These are phyloP conservation scores for Metopia argyrocephala DNA, from an alignment of 2,888 invertebrate species.

Conservation along the genomic window DNA sequence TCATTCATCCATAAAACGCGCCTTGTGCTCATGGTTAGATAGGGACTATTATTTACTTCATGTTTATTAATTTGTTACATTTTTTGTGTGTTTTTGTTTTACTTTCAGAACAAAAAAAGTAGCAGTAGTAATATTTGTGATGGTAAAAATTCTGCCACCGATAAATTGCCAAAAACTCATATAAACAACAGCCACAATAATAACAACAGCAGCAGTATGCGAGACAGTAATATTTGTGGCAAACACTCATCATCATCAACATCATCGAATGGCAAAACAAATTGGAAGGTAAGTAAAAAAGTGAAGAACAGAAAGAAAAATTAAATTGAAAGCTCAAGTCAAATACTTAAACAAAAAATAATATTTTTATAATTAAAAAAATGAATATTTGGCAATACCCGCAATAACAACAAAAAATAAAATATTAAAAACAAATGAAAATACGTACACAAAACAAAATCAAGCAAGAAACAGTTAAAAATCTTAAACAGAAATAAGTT, in stretches of 20 bases:
- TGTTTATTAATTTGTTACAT: background rate
- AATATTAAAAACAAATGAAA: background rate
- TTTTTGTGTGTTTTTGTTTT: slow-evolving; percentile 11
- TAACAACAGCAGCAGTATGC: slow-evolving; percentile 67
- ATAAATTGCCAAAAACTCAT: slow-evolving; percentile 68
- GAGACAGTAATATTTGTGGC: slow-evolving; percentile 73
- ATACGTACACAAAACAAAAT: background rate
- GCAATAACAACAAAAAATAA: slow-evolving; percentile 1
- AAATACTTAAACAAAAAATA: background rate
- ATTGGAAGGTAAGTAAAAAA: slow-evolving; percentile 75
- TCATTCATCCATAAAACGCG: no score
- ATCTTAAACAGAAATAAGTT: background rate
- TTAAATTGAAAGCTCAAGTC: no score
- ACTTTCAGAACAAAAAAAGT: slow-evolving; percentile 66
- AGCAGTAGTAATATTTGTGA: slow-evolving; percentile 50
- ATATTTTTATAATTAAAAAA: background rate
- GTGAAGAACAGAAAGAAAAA: background rate
- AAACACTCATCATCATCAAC: slow-evolving; percentile 72
- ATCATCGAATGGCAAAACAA: slow-evolving; percentile 72
- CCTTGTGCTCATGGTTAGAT: no score
- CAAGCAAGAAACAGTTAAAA: background rate
- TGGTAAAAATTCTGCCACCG: slow-evolving; percentile 66
- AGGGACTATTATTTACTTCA: no score
- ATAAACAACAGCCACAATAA: slow-evolving; percentile 68
- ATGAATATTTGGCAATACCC: slow-evolving; percentile 20